Conservation (phyloP, 2,797 vertebrate genomes). For the Lithobates pipiens region DNA sequence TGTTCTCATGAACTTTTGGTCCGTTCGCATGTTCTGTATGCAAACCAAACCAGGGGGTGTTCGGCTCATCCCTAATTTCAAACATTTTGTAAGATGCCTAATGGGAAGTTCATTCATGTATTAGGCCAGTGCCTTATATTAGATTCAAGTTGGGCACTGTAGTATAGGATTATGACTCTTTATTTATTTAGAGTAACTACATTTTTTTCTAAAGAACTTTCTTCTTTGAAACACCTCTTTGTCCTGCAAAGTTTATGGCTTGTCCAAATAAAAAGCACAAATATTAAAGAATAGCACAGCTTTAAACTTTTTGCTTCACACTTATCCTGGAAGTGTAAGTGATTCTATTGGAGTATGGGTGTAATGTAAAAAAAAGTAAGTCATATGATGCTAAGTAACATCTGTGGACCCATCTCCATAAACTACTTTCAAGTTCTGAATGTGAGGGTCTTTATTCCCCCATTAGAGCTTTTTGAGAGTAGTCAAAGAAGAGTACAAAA, state of each 20-base stretch:
- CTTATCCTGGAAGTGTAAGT: neutral
- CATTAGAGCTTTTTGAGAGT: constrained; percentile 42
- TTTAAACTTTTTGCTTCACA: neutral
- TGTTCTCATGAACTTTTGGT: too few relatives aligned
- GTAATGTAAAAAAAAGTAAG: neutral
- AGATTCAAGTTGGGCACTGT: neutral
- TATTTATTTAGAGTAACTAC: too few relatives aligned
- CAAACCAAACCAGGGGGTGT: too few relatives aligned
- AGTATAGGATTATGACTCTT: too few relatives aligned
- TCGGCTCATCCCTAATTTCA: too few relatives aligned
- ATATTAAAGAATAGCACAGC: neutral
- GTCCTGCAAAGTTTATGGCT: too few relatives aligned
- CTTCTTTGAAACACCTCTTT: too few relatives aligned
- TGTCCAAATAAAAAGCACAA: neutral
- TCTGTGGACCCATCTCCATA: constrained; percentile 27
- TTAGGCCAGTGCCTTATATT: neutral
- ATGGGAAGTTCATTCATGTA: neutral
- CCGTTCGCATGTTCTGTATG: too few relatives aligned
- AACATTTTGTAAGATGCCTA: too few relatives aligned
- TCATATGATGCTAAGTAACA: constrained; percentile 43
- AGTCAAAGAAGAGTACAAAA: constrained; percentile 10
- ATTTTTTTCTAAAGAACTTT: too few relatives aligned
- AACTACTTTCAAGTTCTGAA: constrained; percentile 11
- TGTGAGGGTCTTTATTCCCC: constrained; percentile 35
- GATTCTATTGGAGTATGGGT: neutral